phyloP scores from a whole-genome alignment of 2,797 vertebrate genomes.

The Sebastes goodei region DNA sequence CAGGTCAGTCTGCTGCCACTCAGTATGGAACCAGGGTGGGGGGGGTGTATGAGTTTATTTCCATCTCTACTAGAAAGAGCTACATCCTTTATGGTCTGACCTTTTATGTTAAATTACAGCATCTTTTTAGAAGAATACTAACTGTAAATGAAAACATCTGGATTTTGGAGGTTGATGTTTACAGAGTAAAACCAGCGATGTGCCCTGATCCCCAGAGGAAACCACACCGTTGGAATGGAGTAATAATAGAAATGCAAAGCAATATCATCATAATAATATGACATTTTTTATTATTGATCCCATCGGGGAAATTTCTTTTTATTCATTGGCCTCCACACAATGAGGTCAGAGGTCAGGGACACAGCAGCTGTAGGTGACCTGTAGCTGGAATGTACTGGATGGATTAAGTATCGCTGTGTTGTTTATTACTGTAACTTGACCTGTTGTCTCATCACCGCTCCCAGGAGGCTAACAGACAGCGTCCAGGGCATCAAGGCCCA shows the following conservation, averaged over 20 bases:
- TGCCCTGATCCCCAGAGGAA: background rate
- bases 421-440: background rate
- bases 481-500: conserved; percentile 81
- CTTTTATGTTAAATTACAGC: background rate
- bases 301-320: background rate
- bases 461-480: conserved; percentile 85
- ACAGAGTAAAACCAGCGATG: background rate
- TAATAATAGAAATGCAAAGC: background rate
- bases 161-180: background rate
- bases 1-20: conserved; percentile 78
- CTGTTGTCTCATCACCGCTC: background rate
- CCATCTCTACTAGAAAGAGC: background rate
- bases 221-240: background rate
- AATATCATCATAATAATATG: background rate
- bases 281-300: background rate
- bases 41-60: background rate
- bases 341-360: background rate
- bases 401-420: background rate
- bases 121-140: background rate
- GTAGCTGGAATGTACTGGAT: background rate
- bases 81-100: background rate
- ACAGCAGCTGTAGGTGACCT: background rate
- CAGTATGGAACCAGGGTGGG: background rate
- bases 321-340: background rate
- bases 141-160: background rate